Evolutionary conservation across 2,888 invertebrate species (phyloP).

Genomic region (Clunio marinus): DNA sequence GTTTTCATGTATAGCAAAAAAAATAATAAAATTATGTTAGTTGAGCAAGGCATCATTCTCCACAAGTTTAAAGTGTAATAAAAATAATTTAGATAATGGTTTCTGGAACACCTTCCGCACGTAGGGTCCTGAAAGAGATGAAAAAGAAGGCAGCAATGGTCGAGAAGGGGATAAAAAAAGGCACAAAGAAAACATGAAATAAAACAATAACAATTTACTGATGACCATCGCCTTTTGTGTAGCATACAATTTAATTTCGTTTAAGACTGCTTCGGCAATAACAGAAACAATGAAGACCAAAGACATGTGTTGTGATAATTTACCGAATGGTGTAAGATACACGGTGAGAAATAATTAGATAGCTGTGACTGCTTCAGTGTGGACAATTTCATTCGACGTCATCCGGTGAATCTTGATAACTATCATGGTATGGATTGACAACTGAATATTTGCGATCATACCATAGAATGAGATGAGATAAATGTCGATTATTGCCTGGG

Average conservation of each 20-base stretch:
- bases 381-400: conserved; percentile 3
- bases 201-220: conserved; percentile 30
- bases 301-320: not conserved
- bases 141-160: not conserved
- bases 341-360: not conserved
- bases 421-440: not conserved
- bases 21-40: too few species aligned
- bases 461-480: not conserved
- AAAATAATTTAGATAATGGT: conserved; percentile 42
- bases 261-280: not conserved
- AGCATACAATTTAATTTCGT: conserved; percentile 23
- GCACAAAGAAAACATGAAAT: conserved; percentile 6
- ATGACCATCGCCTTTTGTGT: conserved; percentile 30
- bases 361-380: not conserved
- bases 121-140: not conserved
- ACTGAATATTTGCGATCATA: not conserved
- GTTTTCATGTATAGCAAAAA: not conserved
- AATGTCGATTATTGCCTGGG: not conserved
- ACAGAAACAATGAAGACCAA: conserved; percentile 26
- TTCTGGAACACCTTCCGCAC: conserved; percentile 43
- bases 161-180: too few species aligned
- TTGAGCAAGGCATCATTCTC: not conserved
- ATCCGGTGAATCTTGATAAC: not conserved
- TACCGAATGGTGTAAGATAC: not conserved
- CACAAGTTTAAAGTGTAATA: not conserved